Evolutionary conservation across 2,888 invertebrate genomes (phyloP).

Genomic region (Brassicogethes aeneus): DNA sequence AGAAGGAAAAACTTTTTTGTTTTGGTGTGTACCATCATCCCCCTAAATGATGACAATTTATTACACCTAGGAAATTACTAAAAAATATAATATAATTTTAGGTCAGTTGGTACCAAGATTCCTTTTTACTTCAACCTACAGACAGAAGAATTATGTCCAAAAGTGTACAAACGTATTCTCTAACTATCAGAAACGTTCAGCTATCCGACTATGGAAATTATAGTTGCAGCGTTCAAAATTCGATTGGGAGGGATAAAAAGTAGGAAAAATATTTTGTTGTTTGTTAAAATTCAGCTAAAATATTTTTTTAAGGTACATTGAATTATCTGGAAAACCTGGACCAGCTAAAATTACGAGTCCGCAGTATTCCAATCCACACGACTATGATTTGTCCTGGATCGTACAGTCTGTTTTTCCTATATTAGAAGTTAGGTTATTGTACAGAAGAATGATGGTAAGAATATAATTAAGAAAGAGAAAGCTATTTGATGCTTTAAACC

Average conservation of each 20-base stretch:
- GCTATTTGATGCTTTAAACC: too few species aligned
- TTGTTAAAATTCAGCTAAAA: too few species aligned
- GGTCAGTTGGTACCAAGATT: constrained; percentile 56
- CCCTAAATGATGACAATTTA: too few species aligned
- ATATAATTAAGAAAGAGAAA: too few species aligned
- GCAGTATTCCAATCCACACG: constrained; percentile 48
- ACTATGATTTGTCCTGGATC: constrained; percentile 54
- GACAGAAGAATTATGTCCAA: constrained; percentile 51
- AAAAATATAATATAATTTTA: constrained; percentile 18
- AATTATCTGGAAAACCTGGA: constrained; percentile 53
- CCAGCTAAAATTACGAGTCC: constrained; percentile 52
- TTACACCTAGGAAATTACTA: background rate
- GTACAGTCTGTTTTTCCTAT: constrained; percentile 55
- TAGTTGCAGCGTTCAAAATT: constrained; percentile 34
- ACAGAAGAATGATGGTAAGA: constrained; percentile 49
- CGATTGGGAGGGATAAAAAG: constrained; percentile 31
- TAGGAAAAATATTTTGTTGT: too few species aligned
- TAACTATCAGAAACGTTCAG: constrained; percentile 49
- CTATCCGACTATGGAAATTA: constrained; percentile 53
- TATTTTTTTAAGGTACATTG: constrained; percentile 44
- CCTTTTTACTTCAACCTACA: constrained; percentile 48
- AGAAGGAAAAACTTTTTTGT: too few species aligned
- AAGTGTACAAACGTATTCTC: constrained; percentile 47
- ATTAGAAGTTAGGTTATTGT: constrained; percentile 51
- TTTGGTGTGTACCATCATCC: too few species aligned